These are phyloP conservation scores for Caenorhabditis auriculariae DNA, from an alignment of 2,888 invertebrate genomes.

Conservation along the genomic window DNA sequence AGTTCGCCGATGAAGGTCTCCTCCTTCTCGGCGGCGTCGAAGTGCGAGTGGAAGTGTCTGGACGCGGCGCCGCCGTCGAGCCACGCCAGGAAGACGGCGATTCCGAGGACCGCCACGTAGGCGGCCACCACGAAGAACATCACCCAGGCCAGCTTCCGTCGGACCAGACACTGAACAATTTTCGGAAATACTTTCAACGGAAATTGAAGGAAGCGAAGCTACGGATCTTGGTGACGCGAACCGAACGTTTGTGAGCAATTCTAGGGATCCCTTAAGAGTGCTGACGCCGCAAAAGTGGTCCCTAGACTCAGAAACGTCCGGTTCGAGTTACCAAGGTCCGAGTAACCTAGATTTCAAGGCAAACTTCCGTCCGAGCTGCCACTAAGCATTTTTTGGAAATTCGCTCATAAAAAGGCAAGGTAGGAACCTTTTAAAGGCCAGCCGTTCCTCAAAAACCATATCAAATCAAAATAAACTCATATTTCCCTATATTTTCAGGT, in stretches of 20 bases:
- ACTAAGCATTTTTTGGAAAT: too few relatives aligned
- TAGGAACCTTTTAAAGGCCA: too few relatives aligned
- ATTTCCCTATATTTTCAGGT: too few relatives aligned
- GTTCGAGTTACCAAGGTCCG: too few relatives aligned
- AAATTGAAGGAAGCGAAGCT: neutral
- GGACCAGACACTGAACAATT: constrained; percentile 39
- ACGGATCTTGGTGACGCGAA: neutral
- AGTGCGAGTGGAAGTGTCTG: constrained; percentile 42
- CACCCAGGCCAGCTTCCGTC: constrained; percentile 34
- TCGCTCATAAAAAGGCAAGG: too few relatives aligned
- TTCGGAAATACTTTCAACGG: neutral
- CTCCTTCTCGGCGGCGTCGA: constrained; percentile 44
- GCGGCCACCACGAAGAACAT: constrained; percentile 26
- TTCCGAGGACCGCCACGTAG: constrained; percentile 27
- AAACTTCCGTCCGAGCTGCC: too few relatives aligned
- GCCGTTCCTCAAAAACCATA: too few relatives aligned
- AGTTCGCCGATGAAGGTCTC: constrained; percentile 33
- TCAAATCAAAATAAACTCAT: too few relatives aligned
- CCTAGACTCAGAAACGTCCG: too few relatives aligned
- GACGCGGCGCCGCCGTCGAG: constrained; percentile 28
- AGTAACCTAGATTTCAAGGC: neutral
- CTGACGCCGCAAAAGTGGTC: too few relatives aligned
- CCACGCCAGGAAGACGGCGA: constrained; percentile 35
- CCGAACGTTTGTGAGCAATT: neutral
- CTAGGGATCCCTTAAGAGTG: too few relatives aligned